These are phyloP conservation scores for Ennomos quercinarius DNA, from an alignment of 2,888 invertebrate species.

Conservation along the genomic window DNA sequence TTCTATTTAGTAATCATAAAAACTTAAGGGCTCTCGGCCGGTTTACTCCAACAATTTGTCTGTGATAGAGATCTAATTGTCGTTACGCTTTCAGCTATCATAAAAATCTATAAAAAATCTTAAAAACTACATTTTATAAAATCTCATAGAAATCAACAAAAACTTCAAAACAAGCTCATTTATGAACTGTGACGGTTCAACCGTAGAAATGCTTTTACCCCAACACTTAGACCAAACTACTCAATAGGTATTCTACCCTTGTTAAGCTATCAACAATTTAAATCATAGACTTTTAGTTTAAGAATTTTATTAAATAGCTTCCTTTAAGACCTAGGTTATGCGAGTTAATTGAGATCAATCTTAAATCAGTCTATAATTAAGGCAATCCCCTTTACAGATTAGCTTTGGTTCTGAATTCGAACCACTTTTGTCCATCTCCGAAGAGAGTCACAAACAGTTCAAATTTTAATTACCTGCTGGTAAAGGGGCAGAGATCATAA, in stretches of 20 bases:
- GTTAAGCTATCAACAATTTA: too few species aligned
- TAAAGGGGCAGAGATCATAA: slow-evolving; percentile 43
- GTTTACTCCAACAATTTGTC: slow-evolving; percentile 82
- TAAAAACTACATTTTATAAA: slow-evolving; percentile 57
- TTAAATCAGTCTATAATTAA: slow-evolving; percentile 26
- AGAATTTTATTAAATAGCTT: too few species aligned
- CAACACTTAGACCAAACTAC: slow-evolving; percentile 4
- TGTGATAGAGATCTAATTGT: slow-evolving; percentile 73
- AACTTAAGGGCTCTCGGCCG: slow-evolving; percentile 60
- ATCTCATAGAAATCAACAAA: slow-evolving; percentile 64
- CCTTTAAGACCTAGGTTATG: too few species aligned
- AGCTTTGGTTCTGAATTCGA: slow-evolving; percentile 27
- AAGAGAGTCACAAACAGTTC: slow-evolving; percentile 24
- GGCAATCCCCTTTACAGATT: slow-evolving; percentile 42
- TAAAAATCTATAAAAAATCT: slow-evolving; percentile 60
- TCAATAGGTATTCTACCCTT: too few species aligned
- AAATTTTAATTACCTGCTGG: slow-evolving; percentile 41
- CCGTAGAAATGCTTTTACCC: slow-evolving; percentile 20
- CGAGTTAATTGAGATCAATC: not conserved
- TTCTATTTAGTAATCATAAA: slow-evolving; percentile 53
- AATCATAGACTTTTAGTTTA: too few species aligned
- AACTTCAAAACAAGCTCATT: slow-evolving; percentile 47
- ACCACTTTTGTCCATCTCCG: slow-evolving; percentile 32
- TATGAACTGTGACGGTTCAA: slow-evolving; percentile 30
- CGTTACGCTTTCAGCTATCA: slow-evolving; percentile 76